phyloP scores from a whole-genome alignment of 2,113 vertebrate genomes.

The Muntiacus reevesi region DNA sequence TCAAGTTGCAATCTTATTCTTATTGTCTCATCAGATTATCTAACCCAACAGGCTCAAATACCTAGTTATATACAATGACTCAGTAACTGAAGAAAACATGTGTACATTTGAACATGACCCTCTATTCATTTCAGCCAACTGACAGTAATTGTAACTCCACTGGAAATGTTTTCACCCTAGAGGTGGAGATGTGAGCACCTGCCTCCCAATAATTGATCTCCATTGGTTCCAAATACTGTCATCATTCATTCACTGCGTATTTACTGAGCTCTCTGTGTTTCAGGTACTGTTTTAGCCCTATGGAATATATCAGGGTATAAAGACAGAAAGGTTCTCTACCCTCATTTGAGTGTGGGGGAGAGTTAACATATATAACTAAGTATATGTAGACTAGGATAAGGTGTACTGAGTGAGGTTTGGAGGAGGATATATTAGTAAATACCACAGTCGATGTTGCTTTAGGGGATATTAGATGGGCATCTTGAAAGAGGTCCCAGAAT shows the following conservation, averaged over 20 bases:
- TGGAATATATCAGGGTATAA: background rate
- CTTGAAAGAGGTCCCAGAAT: background rate
- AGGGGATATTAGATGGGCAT: background rate
- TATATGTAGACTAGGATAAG: background rate
- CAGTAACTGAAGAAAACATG: background rate
- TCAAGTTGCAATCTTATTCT: background rate
- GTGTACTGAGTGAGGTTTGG: background rate
- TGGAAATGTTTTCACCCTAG: background rate
- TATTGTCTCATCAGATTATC: background rate
- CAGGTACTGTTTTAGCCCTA: background rate
- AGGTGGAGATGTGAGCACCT: background rate
- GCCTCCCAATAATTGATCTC: background rate
- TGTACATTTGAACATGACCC: background rate
- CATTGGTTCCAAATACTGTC: background rate
- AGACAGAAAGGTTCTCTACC: background rate
- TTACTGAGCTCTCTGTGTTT: background rate
- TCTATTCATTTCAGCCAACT: conserved; percentile 26
- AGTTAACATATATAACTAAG: background rate
- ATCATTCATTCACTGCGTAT: background rate
- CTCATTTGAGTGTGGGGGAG: accelerated
- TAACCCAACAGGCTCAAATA: background rate
- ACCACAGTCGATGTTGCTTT: background rate
- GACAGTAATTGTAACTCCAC: background rate
- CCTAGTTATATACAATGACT: background rate
- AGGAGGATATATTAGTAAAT: background rate